Evolutionary conservation across 2,888 invertebrate genomes (phyloP).

Genomic region (Thymelicus sylvestris): DNA sequence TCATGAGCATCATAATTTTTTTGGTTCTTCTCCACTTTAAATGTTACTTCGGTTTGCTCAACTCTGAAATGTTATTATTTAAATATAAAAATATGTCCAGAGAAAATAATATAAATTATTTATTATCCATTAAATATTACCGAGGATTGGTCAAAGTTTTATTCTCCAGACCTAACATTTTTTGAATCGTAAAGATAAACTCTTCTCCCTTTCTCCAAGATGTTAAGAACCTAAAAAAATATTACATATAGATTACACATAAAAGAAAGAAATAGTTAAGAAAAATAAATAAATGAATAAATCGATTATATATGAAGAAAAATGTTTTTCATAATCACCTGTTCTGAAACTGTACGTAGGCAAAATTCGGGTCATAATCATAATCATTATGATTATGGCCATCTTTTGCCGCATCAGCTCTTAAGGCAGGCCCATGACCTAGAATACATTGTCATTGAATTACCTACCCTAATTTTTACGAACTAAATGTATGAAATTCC

Average conservation of each 20-base stretch:
- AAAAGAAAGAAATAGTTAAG: no score
- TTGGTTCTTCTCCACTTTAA: constrained; percentile 88
- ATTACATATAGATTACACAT: constrained; percentile 12
- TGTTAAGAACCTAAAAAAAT: constrained; percentile 65
- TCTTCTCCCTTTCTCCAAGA: constrained; percentile 90
- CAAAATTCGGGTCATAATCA: constrained; percentile 90
- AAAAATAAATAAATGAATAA: no score
- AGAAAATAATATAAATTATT: constrained; percentile 30
- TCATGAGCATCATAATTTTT: constrained; percentile 87
- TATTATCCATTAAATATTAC: constrained; percentile 63
- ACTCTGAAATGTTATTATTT: constrained; percentile 81
- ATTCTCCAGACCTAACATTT: constrained; percentile 87
- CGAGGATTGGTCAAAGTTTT: constrained; percentile 86
- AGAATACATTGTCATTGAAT: constrained; percentile 15
- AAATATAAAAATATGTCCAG: constrained; percentile 20
- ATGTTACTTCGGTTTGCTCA: constrained; percentile 90
- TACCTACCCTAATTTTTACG: neutral
- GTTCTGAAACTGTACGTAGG: constrained; percentile 91
- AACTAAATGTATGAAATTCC: neutral
- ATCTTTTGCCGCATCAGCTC: constrained; percentile 44
- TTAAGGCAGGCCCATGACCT: constrained; percentile 18
- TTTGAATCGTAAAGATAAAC: constrained; percentile 88
- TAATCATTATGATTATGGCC: constrained; percentile 83
- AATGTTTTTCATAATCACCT: constrained; percentile 72
- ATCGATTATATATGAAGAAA: neutral